Percentiles rank a stretch among this genome's conserved stretches.
Evolutionary conservation across 2,113 vertebrate genomes (phyloP).

Genomic region (Gymnorhina tibicen): DNA sequence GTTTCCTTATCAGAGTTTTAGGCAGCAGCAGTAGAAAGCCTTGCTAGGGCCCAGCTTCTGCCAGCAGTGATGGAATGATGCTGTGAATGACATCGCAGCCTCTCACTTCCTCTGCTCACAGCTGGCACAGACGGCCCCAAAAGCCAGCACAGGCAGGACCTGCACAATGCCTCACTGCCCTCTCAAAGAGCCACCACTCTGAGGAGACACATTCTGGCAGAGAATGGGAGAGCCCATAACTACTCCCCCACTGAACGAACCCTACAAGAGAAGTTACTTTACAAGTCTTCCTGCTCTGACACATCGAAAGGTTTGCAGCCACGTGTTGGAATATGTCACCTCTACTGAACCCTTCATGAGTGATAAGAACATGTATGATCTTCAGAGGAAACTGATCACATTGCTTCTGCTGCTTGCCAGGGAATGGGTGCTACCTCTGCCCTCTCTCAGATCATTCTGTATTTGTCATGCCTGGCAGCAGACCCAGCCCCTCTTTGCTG

Average conservation of each 20-base stretch:
- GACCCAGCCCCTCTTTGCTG: background rate
- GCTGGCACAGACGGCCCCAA: background rate
- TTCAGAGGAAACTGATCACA: background rate
- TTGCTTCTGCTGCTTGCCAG: background rate
- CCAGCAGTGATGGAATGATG: background rate
- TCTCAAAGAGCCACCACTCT: background rate
- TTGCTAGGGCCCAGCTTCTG: background rate
- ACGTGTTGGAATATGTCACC: background rate
- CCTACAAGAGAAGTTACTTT: background rate
- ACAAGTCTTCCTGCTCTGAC: background rate
- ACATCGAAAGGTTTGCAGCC: background rate
- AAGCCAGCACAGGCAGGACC: background rate
- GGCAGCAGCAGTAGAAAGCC: background rate
- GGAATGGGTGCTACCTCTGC: background rate
- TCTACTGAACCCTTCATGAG: background rate
- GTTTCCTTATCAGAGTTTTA: background rate
- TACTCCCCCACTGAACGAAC: background rate
- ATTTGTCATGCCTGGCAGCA: background rate
- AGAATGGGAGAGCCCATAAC: background rate
- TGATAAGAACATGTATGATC: background rate
- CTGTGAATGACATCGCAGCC: fast-evolving
- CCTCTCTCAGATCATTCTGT: background rate
- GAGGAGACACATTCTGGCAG: fast-evolving
- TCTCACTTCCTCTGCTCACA: fast-evolving
- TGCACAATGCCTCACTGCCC: fast-evolving